Evolutionary conservation across 1,140 invertebrate species (phyloP).

Genomic region (Argopecten irradians): DNA sequence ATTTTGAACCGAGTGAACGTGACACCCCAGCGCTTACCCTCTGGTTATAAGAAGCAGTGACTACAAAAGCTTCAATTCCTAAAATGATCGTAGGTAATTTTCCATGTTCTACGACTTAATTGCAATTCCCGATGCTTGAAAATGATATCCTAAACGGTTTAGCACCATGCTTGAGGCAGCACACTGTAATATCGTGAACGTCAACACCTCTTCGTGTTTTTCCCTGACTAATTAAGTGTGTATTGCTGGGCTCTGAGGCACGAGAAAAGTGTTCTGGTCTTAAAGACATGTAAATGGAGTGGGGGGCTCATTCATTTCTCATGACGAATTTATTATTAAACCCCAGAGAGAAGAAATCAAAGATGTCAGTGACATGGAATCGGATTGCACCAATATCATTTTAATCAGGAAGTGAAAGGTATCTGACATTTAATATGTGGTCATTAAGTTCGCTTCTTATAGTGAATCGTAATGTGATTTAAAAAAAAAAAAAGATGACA

Average conservation of each 20-base stretch:
- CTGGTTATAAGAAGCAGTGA: neutral
- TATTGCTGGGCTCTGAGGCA: neutral
- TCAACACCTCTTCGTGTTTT: neutral
- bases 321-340: neutral
- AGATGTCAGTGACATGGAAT: neutral
- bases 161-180: neutral
- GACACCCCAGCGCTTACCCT: neutral
- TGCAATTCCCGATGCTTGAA: neutral
- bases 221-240: neutral
- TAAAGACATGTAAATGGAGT: neutral
- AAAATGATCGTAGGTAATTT: slow-evolving; percentile 1
- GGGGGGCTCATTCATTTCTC: neutral
- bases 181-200: neutral
- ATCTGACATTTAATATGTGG: no score
- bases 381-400: no score
- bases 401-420: no score
- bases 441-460: no score
- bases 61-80: neutral
- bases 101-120: neutral
- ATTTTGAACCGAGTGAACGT: neutral
- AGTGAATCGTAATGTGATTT: no score
- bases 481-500: no score
- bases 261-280: neutral
- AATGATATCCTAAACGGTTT: slow-evolving; percentile 2
- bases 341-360: neutral